These are phyloP conservation scores for Galeopsomyia nigrocyanea DNA, from an alignment of 2,888 invertebrate genomes.

Conservation along the genomic window DNA sequence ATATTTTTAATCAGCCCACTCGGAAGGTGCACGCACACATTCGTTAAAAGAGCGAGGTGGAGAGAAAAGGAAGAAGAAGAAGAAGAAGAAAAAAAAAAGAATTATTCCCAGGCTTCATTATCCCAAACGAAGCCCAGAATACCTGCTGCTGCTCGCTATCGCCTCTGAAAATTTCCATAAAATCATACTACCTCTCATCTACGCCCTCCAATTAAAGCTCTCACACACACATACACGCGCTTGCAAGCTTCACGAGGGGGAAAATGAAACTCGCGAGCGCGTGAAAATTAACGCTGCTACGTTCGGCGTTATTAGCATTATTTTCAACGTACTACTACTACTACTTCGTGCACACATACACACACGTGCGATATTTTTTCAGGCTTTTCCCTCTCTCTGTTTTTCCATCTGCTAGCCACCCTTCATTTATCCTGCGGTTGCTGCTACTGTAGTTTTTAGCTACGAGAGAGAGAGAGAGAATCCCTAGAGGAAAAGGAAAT, in stretches of 20 bases:
- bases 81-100: not conserved
- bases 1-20: too few relatives aligned
- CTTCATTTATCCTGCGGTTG: constrained; percentile 42
- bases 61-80: not conserved
- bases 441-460: constrained; percentile 30
- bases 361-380: constrained; percentile 40
- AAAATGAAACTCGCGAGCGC: not conserved
- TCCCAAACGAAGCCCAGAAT: not conserved
- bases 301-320: constrained; percentile 40
- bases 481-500: constrained; percentile 42
- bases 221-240: not conserved
- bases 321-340: not conserved
- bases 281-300: constrained; percentile 26
- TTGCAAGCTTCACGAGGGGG: too few relatives aligned
- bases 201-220: constrained; percentile 19
- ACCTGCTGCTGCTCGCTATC: not conserved
- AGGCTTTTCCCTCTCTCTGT: constrained; percentile 36
- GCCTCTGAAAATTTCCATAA: constrained; percentile 34
- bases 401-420: constrained; percentile 40
- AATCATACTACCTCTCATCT: constrained; percentile 20
- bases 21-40: too few relatives aligned
- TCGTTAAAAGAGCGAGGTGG: not conserved
- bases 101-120: constrained; percentile 16
- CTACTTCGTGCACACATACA: not conserved
- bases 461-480: not conserved